Evolutionary conservation across 2,888 invertebrate species (phyloP).

Genomic region (Stenchaetothrips biformis): DNA sequence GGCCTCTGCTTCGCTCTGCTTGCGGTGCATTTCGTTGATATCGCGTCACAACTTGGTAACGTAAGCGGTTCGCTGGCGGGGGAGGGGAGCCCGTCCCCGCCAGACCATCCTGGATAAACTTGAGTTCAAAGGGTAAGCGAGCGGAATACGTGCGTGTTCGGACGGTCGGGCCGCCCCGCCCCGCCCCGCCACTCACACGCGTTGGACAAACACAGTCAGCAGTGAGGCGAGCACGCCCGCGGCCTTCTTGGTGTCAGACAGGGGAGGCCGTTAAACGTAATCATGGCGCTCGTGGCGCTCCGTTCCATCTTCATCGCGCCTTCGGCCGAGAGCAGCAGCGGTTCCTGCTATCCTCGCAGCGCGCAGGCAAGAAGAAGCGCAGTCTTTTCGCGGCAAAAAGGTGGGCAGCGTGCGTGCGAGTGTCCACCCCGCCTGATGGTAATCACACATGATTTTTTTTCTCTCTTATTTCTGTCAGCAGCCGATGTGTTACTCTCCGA

Average conservation of each 20-base stretch:
- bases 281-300: not conserved
- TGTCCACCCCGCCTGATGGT: too few species aligned
- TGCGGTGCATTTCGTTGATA: too few species aligned
- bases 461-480: too few species aligned
- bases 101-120: not conserved
- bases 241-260: too few species aligned
- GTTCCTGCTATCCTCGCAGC: not conserved
- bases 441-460: too few species aligned
- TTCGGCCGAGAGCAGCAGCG: not conserved
- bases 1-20: too few species aligned
- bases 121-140: slow-evolving; percentile 9
- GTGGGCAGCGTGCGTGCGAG: too few species aligned
- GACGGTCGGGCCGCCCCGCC: not conserved
- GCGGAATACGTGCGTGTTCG: slow-evolving; percentile 4
- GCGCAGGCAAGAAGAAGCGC: not conserved
- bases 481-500: too few species aligned
- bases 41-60: too few species aligned
- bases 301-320: not conserved
- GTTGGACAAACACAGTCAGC: not conserved
- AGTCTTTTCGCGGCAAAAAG: too few species aligned
- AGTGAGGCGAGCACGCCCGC: not conserved
- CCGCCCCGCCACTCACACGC: not conserved
- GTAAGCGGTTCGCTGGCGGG: not conserved
- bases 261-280: not conserved
- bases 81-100: not conserved